Base-by-base conservation (phyloP, 2,113 vertebrate genomes). In the Erythrolamprus reginae region DNA sequence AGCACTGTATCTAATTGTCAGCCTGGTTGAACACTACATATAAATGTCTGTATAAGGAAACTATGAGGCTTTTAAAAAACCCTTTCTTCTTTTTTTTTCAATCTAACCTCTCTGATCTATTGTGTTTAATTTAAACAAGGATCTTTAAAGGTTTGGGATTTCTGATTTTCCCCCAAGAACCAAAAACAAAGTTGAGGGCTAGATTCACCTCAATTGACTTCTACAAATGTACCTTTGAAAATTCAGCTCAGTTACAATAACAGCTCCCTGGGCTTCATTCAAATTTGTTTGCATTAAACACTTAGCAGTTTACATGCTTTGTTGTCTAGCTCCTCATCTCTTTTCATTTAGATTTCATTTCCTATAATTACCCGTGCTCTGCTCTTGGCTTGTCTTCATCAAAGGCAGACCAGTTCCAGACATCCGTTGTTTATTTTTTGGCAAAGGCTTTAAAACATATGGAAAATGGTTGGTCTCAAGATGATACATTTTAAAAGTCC, bases 311-410 rank as follows among this genome's bases (percentile, higher is more conserved):
- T 94, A 90, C 88, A 86, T 93, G n/a, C 9, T 92, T 55, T 91
- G 1, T 89, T 94, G 93, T 65, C n/a, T 88, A 90, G 85, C 91
- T 86, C 9, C 28, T 93, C 53, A 86, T 90, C 33, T 13, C 0
- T 0, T 95, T 95, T 92, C 1, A 88, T 92, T 94, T 93, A 87
- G n/a, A 53, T 93, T 92, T 91, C 42, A 93, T 93, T 95, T 94
- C 85, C 65, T 92, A 65, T 82, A 93, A 95, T 94, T 92, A 93
- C 1, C n/a, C 86, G 28, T 89, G 19, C 51, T 92, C 82, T 93
- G 21, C 47, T 95, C 93, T 89, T 90, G 87, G 83, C 70, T 88
- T 94, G 38, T 92, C 93, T 91, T 51, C 83, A 94, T 95, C 92
- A 94, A 93, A 93, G 88, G 51, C 83, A 93, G 42, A 91, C 61